Evolutionary conservation across 2,797 vertebrate species (phyloP).

Genomic region (Sciurus carolinensis): DNA sequence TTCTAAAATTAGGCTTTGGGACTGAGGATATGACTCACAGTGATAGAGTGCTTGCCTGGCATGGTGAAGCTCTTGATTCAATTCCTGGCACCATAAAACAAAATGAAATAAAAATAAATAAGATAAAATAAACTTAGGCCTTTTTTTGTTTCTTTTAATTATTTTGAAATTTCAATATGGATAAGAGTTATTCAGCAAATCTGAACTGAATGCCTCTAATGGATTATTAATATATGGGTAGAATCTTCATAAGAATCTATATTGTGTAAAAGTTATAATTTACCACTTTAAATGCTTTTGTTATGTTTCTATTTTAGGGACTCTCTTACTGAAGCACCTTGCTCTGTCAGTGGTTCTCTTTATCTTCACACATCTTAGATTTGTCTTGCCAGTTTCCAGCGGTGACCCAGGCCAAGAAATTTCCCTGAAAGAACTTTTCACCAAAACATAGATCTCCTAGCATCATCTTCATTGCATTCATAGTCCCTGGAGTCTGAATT

Average conservation of each 20-base stretch:
- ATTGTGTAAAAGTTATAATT: not conserved
- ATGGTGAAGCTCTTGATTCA: no score
- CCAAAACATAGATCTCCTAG: not conserved
- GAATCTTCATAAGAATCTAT: not conserved
- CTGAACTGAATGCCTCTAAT: conserved; percentile 19
- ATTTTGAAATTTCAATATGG: not conserved
- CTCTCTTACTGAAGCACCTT: not conserved
- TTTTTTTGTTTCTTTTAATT: not conserved
- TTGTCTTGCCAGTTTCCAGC: conserved; percentile 18
- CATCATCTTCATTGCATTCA: not conserved
- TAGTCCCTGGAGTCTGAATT: not conserved
- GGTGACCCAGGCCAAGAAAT: not conserved
- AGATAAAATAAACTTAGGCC: not conserved
- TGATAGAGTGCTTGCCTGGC: no score
- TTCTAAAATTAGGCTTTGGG: not conserved
- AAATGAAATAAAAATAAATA: no score
- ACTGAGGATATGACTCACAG: no score
- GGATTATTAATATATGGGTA: not conserved
- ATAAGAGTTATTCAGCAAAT: conserved; percentile 8
- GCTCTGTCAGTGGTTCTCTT: not conserved
- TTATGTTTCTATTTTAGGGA: not conserved
- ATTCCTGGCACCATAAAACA: no score
- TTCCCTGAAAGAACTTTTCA: not conserved
- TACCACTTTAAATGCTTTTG: not conserved
- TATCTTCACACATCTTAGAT: not conserved